Evolutionary conservation across 1,140 invertebrate species (phyloP), one percentile per base, ranked within the genome.

Genomic region (Mamestra configurata): DNA sequence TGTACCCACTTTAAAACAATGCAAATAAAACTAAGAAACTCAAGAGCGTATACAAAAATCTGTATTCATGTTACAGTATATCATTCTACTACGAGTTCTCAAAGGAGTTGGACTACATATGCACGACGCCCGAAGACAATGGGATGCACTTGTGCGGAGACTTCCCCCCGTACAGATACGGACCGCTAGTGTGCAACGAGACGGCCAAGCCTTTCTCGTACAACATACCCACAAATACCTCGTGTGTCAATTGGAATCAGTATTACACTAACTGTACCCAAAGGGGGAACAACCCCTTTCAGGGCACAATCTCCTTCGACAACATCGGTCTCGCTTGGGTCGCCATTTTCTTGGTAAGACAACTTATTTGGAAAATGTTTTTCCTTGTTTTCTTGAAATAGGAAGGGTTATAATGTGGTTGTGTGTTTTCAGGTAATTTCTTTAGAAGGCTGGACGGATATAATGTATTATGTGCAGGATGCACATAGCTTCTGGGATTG

Each of bases 401-500:
- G 6, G n/a, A 5, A 22, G 6, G 35, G 35, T 37, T 22, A 49
- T 70, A 24, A 46, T 24, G 40, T 49, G 49, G 13, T 49, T 15
- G 1, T 46, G 4, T 46, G n/a, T 76, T 96, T 95, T 46, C 88
- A 98, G 97, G 97, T 98, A 35, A 98, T 98, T 92, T 98, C 97
- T 78, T 93, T 98, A 79, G 97, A 98, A 93, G 98, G 97, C 80
- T 99, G 99, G 99, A 99, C 99, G 15, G 99, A 99, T 89, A 99
- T 99, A 83, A 99, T 99, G 99, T 98, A 98, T 93, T 99, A 99
- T 93, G 98, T 99, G 22, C 99, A 99, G 96, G 99, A 99, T 94
- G 99, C 99, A 75, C 99, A 99, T 95, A 99, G 99, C 61, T 99
- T 99, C 94, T 99, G 99, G 99, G 99, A 99, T 93, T 99, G 99